phyloP scores from a whole-genome alignment of 2,888 invertebrate genomes.

The Vannuccia rotundouncinata region DNA sequence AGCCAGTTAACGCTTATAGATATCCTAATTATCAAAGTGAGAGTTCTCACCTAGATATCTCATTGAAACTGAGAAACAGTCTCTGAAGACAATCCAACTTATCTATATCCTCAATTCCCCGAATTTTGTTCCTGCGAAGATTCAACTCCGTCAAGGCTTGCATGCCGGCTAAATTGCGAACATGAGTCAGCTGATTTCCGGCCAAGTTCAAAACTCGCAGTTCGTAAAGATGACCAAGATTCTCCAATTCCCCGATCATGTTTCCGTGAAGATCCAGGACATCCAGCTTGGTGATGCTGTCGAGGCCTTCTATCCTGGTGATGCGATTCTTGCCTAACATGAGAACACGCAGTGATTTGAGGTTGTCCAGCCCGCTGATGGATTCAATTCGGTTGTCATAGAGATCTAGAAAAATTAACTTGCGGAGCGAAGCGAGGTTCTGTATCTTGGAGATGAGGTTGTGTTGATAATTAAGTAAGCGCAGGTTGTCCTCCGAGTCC shows the following conservation, averaged over 20 bases:
- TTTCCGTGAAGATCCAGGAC: conserved; percentile 88
- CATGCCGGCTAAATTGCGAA: conserved; percentile 71
- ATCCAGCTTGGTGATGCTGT: conserved; percentile 69
- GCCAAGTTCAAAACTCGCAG: conserved; percentile 84
- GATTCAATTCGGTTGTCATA: conserved; percentile 88
- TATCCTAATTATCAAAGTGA: no score
- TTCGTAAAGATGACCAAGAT: conserved; percentile 65
- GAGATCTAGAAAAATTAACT: conserved; percentile 81
- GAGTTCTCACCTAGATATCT: no score
- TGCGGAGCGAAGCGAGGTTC: conserved; percentile 64
- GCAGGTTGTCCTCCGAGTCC: conserved; percentile 71
- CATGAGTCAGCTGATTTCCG: conserved; percentile 75
- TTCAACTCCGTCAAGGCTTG: conserved; percentile 75
- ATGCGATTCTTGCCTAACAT: conserved; percentile 75
- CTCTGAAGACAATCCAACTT: conserved; percentile 65
- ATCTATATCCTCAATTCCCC: conserved; percentile 65
- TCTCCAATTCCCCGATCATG: conserved; percentile 66
- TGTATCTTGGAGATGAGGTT: conserved; percentile 74
- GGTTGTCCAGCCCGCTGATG: conserved; percentile 69
- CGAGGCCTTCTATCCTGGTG: conserved; percentile 54
- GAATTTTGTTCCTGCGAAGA: conserved; percentile 73
- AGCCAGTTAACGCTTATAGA: no score
- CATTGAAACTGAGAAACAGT: conserved; percentile 76
- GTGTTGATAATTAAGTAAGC: conserved; percentile 81
- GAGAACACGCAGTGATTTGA: conserved; percentile 74